A percentile compares a stretch with the other conserved stretches of the same genome.
Conservation (phyloP, 2,797 vertebrate genomes). For the Myotis vivesi region DNA sequence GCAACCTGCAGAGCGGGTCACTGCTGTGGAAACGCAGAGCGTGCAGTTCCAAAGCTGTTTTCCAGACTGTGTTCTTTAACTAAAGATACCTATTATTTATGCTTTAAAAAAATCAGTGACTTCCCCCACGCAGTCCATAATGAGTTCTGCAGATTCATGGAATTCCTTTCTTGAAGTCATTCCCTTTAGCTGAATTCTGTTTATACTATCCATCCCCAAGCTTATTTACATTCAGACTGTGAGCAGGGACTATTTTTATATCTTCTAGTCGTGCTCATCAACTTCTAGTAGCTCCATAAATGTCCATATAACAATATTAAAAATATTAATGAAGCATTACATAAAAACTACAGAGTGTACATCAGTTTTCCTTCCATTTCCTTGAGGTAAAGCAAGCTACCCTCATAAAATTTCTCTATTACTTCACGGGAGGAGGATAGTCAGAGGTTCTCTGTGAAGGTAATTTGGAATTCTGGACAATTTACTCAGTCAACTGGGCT, state of each 20-base stretch:
- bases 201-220: slow-evolving; percentile 44
- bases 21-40: slow-evolving; percentile 31
- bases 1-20: slow-evolving; percentile 17
- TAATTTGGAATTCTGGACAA: neutral
- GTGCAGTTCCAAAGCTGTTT: slow-evolving; percentile 55
- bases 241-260: slow-evolving; percentile 37
- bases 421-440: neutral
- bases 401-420: neutral
- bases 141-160: slow-evolving; percentile 73
- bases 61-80: slow-evolving; percentile 68
- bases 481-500: neutral
- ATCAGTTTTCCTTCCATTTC: neutral
- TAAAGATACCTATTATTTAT: slow-evolving; percentile 69
- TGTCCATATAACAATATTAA: slow-evolving; percentile 12
- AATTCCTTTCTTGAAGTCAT: slow-evolving; percentile 69
- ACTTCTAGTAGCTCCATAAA: slow-evolving; percentile 23
- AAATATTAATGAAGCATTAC: slow-evolving; percentile 23
- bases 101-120: slow-evolving; percentile 33
- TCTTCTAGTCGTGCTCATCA: slow-evolving; percentile 27
- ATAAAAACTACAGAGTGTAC: neutral
- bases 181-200: slow-evolving; percentile 65
- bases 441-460: neutral
- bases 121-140: slow-evolving; percentile 55
- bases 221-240: slow-evolving; percentile 54
- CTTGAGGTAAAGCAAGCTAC: neutral